Evolutionary conservation across 2,888 invertebrate species (phyloP), one percentile per base, ranked within the genome.

Genomic region (Entomobrya multifasciata): DNA sequence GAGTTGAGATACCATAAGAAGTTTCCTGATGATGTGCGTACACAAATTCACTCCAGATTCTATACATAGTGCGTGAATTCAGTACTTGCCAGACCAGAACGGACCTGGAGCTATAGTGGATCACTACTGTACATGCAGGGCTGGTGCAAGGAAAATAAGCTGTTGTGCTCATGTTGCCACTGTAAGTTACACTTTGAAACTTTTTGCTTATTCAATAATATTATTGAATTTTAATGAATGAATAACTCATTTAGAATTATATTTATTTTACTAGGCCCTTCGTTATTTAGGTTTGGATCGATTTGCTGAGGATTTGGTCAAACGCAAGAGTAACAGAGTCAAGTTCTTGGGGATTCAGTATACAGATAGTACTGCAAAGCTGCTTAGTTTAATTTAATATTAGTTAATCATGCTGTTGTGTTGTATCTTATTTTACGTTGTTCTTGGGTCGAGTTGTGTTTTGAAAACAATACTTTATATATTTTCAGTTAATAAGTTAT

Each of bases 71-170:
- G 11, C 44, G 11, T 44, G 44, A 11, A 44, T 44, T 44, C 8
- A 44, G 11, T 44, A 44, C 11, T 8, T 11, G 11, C 8, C 8
- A 5, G 44, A 44, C 5, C 11, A 44, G 5, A 11, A 44, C n/a
- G 55, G 55, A 15, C 55, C n/a, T 17, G 55, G n/a, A 11, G 55
- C n/a, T n/a, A 55, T 55, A 15, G n/a, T n/a, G 6, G 55, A n/a
- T 15, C n/a, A 55, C 55, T 55, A 17, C 55, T 55, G 55, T n/a
- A 55, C 55, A 17, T 55, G 55, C 55, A 55, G n/a, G 55, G 15
- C n/a, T 11, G 55, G 55, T 11, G 55, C 55, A 17, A 6, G 55
- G n/a, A n/a, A 11, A 11, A n/a, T 55, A 55, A n/a, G 55, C 5
- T 15, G n/a, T 55, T 55, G 55, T 17, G 55, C 20, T 6, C 55